Conservation (phyloP, 2,797 vertebrate genomes). For the Spea hammondii region DNA sequence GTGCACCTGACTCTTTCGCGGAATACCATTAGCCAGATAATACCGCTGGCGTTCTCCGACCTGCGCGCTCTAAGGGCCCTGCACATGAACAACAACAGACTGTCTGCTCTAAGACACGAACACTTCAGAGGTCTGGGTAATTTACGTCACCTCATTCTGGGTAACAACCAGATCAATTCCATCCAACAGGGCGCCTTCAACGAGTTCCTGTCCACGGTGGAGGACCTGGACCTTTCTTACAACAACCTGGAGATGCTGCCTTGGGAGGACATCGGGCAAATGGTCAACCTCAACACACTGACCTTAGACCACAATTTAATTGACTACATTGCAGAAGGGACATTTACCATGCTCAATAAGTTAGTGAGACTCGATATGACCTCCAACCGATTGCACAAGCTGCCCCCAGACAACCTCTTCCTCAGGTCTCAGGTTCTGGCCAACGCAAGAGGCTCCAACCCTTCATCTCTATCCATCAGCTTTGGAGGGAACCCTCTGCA, state of each 20-base stretch:
- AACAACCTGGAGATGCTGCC: conserved; percentile 88
- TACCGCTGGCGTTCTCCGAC: conserved; percentile 81
- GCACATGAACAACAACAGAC: conserved; percentile 91
- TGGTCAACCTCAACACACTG: conserved; percentile 90
- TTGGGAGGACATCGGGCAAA: conserved; percentile 89
- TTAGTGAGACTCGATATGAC: conserved; percentile 91
- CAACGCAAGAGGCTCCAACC: conserved; percentile 69
- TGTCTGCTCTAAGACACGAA: conserved; percentile 78
- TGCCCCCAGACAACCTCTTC: conserved; percentile 87
- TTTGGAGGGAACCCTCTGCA: conserved; percentile 92
- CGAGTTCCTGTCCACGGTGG: conserved; percentile 87
- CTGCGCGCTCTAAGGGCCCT: conserved; percentile 84
- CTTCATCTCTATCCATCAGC: conserved; percentile 78
- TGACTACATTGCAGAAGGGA: conserved; percentile 83
- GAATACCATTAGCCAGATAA: conserved; percentile 91
- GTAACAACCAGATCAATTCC: conserved; percentile 89
- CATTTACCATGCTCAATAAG: conserved; percentile 86
- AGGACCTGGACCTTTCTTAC: conserved; percentile 92
- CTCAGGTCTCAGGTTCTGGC: conserved; percentile 81
- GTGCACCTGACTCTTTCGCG: conserved; percentile 93
- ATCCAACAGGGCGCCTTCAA: conserved; percentile 81
- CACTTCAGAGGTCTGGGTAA: conserved; percentile 86
- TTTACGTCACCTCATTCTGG: conserved; percentile 88
- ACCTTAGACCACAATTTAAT: conserved; percentile 93
- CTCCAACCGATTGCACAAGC: conserved; percentile 87